A percentile compares a stretch with the other conserved stretches of the same genome.
Conservation (phyloP, 2,113 vertebrate species). For the Ailuropoda melanoleuca region DNA sequence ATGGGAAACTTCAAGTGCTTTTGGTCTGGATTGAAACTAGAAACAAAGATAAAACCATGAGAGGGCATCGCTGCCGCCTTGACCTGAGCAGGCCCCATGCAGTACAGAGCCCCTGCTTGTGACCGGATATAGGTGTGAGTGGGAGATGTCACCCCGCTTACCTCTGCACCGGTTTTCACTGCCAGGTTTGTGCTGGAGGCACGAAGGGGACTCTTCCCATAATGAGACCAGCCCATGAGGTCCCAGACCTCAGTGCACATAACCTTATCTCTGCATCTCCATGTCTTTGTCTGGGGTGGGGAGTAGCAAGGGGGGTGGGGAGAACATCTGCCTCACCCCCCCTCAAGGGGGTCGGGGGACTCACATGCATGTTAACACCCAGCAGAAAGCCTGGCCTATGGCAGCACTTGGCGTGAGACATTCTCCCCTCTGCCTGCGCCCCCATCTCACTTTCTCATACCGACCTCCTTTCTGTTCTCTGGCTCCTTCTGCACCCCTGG, state of each 20-base stretch:
- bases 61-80: rapidly evolving
- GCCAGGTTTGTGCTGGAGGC: background rate
- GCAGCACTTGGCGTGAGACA: rapidly evolving
- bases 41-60: background rate
- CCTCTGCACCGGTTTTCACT: background rate
- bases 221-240: no score
- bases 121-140: background rate
- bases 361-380: no score
- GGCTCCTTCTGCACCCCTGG: rapidly evolving
- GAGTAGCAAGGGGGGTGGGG: rapidly evolving
- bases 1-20: background rate
- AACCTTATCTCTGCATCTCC: background rate
- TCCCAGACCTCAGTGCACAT: background rate
- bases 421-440: rapidly evolving
- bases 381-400: background rate
- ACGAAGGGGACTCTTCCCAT: background rate
- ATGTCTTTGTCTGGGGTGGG: background rate
- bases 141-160: background rate
- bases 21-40: background rate
- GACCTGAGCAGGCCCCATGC: background rate
- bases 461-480: background rate
- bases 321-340: background rate
- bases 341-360: background rate
- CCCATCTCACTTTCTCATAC: background rate
- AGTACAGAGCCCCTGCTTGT: background rate